Evolutionary conservation across 2,888 invertebrate genomes (phyloP).

Genomic region (Drosophila paranaensis): DNA sequence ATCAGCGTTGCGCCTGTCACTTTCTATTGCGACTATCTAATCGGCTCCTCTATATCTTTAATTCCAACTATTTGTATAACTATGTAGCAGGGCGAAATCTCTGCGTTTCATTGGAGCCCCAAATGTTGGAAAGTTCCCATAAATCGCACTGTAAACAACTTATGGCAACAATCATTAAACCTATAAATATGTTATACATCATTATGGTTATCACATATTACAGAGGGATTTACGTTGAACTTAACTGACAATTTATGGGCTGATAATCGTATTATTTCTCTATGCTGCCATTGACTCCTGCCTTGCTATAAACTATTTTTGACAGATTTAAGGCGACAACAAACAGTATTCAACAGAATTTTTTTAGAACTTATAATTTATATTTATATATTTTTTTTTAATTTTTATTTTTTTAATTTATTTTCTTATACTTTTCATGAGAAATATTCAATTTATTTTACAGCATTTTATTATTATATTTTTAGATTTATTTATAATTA

Average conservation of each 20-base stretch:
- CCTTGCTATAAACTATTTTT: not conserved
- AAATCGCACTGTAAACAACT: not conserved
- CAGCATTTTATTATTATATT: too few species aligned
- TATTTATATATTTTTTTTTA: too few species aligned
- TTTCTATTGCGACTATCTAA: constrained; percentile 50
- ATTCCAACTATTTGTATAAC: constrained; percentile 8
- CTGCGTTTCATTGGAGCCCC: not conserved
- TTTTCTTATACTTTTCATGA: too few species aligned
- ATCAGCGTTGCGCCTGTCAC: constrained; percentile 41
- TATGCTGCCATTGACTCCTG: not conserved
- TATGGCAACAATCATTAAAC: not conserved
- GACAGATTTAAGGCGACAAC: not conserved
- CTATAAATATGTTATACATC: not conserved
- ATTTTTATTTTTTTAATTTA: too few species aligned
- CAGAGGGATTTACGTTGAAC: not conserved
- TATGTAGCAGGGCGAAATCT: not conserved
- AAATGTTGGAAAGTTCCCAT: not conserved
- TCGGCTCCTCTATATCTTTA: constrained; percentile 23
- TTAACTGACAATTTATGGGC: not conserved
- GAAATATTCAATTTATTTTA: too few species aligned
- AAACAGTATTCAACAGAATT: too few species aligned
- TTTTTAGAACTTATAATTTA: too few species aligned
- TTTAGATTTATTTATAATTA: too few species aligned
- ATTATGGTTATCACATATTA: not conserved
- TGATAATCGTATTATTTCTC: not conserved